Evolutionary conservation across 2,888 invertebrate genomes (phyloP).

Genomic region (Fragum fragum): DNA sequence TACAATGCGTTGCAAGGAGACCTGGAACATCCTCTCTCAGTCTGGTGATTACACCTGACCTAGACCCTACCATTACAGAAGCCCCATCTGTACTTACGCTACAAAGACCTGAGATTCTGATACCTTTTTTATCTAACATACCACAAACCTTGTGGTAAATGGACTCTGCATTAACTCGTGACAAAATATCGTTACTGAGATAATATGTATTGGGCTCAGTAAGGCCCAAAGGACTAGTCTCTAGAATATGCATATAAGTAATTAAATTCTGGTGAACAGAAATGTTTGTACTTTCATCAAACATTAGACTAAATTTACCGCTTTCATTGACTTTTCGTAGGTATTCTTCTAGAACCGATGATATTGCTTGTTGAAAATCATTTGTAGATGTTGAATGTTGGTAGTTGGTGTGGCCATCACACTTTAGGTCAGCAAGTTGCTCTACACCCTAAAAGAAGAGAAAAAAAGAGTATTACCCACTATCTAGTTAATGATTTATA

Average conservation of each 20-base stretch:
- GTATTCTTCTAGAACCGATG: background rate
- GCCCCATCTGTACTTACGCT: background rate
- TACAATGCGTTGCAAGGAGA: no score
- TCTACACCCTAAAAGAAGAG: background rate
- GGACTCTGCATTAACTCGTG: background rate
- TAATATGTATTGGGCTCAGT: no score
- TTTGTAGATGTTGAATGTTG: background rate
- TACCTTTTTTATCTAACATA: no score
- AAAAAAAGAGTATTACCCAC: background rate
- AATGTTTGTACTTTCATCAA: no score
- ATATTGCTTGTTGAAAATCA: constrained; percentile 3
- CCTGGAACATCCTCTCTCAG: background rate
- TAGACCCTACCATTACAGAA: no score
- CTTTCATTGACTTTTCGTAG: background rate
- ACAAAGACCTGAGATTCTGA: no score
- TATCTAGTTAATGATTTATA: background rate
- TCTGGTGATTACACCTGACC: background rate
- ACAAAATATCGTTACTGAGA: background rate
- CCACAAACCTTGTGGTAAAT: no score
- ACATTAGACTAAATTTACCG: no score
- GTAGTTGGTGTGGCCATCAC: constrained; percentile 10
- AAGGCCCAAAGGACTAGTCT: no score
- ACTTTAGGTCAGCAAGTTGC: no score
- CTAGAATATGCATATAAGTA: background rate
- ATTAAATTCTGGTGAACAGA: no score